These are phyloP conservation scores for Vesta saturnalis DNA, from an alignment of 2,888 invertebrate species.

Conservation along the genomic window DNA sequence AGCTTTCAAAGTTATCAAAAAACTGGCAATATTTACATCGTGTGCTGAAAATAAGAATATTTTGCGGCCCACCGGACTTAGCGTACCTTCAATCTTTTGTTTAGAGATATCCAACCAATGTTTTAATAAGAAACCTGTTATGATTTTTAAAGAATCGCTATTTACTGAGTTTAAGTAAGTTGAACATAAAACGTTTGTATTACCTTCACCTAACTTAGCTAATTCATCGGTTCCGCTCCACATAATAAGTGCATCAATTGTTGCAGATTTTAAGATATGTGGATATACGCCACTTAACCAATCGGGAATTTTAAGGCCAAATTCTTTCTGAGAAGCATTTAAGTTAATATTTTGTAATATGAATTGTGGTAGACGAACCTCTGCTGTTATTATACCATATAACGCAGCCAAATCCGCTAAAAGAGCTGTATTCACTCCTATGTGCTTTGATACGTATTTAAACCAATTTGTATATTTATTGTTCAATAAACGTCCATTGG, in stretches of 20 bases:
- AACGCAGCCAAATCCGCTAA: no score
- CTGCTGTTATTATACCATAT: no score
- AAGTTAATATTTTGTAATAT: no score
- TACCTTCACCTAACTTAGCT: neutral
- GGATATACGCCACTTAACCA: constrained; percentile 51
- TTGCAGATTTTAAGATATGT: constrained; percentile 53
- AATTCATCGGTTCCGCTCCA: neutral
- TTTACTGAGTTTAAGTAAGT: neutral
- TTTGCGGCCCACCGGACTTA: no score
- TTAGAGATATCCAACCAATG: constrained; percentile 68
- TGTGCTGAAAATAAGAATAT: constrained; percentile 72
- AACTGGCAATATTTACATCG: constrained; percentile 71
- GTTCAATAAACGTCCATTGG: no score
- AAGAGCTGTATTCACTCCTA: no score
- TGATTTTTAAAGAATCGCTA: neutral
- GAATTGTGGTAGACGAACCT: no score
- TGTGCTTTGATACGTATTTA: no score
- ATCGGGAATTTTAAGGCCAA: constrained; percentile 7
- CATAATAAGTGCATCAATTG: constrained; percentile 28
- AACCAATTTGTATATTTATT: no score
- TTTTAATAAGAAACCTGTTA: constrained; percentile 65
- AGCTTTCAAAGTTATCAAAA: constrained; percentile 67
- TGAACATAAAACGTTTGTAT: no score
- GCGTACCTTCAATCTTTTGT: constrained; percentile 58
- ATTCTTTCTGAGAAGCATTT: no score